Evolutionary conservation across 2,113 vertebrate species (phyloP).

Genomic region (Elanoides forficatus): DNA sequence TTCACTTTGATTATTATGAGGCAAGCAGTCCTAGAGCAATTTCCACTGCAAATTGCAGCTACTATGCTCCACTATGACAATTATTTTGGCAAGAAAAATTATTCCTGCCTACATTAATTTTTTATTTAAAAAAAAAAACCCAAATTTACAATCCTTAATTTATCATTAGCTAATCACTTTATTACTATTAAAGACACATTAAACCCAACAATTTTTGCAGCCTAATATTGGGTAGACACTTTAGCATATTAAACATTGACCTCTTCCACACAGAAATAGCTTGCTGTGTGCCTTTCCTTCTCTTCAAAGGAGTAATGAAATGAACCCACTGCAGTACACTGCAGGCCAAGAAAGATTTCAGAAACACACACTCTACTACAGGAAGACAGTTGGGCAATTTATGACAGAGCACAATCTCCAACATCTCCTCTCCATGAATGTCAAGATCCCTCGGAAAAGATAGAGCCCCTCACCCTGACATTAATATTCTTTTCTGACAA

Average conservation of each 20-base stretch:
- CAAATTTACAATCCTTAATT: background rate
- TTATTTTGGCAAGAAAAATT: constrained; percentile 5
- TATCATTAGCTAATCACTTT: constrained; percentile 13
- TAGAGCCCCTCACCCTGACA: background rate
- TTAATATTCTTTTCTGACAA: background rate
- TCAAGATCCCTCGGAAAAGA: background rate
- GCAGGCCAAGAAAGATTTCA: background rate
- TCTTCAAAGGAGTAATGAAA: background rate
- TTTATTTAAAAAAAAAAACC: background rate
- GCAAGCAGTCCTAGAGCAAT: background rate
- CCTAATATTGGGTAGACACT: background rate
- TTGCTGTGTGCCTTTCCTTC: background rate
- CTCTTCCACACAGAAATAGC: background rate
- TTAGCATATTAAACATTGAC: constrained; percentile 8
- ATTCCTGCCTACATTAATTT: background rate
- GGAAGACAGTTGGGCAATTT: background rate
- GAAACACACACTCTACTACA: background rate
- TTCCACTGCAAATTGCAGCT: constrained; percentile 3
- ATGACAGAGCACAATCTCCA: background rate
- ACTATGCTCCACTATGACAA: background rate
- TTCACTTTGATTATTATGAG: background rate
- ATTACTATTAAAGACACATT: constrained; percentile 26
- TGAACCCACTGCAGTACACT: background rate
- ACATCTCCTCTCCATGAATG: background rate
- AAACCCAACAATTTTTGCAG: constrained; percentile 6